Percentiles rank a stretch among this genome's conserved stretches.
These are phyloP conservation scores for Lamproptera curius DNA, from an alignment of 2,888 invertebrate species.

Conservation along the genomic window DNA sequence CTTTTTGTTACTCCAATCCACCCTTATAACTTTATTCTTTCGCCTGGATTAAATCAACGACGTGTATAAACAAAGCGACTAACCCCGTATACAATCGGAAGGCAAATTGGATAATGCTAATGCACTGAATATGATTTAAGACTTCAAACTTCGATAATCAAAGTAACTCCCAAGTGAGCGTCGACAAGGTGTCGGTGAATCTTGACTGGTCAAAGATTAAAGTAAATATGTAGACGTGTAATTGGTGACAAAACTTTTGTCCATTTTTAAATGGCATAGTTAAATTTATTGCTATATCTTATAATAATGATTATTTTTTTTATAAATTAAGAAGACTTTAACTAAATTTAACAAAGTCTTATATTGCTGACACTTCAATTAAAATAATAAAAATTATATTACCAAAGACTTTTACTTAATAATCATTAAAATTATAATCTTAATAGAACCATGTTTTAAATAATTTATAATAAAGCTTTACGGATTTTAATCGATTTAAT, in stretches of 20 bases:
- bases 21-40: background rate
- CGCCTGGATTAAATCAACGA: background rate
- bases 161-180: constrained; percentile 42
- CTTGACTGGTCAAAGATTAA: constrained; percentile 25
- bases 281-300: no score
- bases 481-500: no score
- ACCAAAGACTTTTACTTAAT: no score
- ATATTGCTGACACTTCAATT: no score
- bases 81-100: constrained; percentile 47
- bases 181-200: constrained; percentile 37
- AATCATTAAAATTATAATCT: no score
- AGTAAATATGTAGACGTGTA: background rate
- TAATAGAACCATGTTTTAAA: no score
- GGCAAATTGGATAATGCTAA: constrained; percentile 70
- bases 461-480: no score
- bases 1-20: background rate
- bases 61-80: constrained; percentile 38
- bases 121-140: constrained; percentile 54
- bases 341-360: no score
- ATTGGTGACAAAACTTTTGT: no score
- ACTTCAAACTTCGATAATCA: constrained; percentile 74
- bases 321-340: no score
- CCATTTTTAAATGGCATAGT: background rate
- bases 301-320: no score
- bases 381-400: no score